A percentile compares a stretch with the other conserved stretches of the same genome.
These are phyloP conservation scores for Apogon hyalosoma DNA, from an alignment of 2,797 vertebrate species.

Conservation along the genomic window DNA sequence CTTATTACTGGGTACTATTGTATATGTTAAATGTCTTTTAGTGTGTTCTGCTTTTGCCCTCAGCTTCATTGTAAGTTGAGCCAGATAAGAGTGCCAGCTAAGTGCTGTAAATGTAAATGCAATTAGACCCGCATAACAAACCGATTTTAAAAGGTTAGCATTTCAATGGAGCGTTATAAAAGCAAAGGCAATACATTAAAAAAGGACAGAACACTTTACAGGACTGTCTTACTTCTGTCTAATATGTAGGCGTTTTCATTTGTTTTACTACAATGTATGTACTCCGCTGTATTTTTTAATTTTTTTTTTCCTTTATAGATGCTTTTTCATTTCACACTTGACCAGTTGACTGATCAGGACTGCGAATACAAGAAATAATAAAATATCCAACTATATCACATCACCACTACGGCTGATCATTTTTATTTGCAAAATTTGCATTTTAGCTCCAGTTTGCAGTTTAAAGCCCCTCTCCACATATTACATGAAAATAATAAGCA, in stretches of 20 bases:
- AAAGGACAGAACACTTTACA: constrained; percentile 15
- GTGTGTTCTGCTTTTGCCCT: constrained; percentile 35
- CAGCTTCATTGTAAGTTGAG: constrained; percentile 25
- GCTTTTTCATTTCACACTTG: constrained; percentile 68
- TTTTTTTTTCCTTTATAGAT: constrained; percentile 43
- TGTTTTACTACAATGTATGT: constrained; percentile 11
- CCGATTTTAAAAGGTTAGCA: constrained; percentile 22
- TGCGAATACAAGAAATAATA: constrained; percentile 29
- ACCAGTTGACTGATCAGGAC: constrained; percentile 40
- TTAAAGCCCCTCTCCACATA: not conserved
- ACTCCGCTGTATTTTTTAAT: constrained; percentile 43
- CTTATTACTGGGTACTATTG: constrained; percentile 39
- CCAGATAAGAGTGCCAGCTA: constrained; percentile 38
- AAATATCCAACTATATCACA: constrained; percentile 17
- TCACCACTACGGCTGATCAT: not conserved
- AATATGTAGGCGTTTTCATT: not conserved
- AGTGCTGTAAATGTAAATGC: constrained; percentile 58
- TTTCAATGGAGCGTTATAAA: constrained; percentile 34
- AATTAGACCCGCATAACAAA: constrained; percentile 45
- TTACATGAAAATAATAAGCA: constrained; percentile 27
- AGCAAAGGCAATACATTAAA: constrained; percentile 28
- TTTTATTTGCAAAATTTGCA: constrained; percentile 32
- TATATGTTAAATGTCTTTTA: constrained; percentile 41
- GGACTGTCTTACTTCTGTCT: not conserved
- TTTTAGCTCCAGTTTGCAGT: constrained; percentile 1